Conservation (phyloP, 2,797 vertebrate species). For the Sebastes elongatus region DNA sequence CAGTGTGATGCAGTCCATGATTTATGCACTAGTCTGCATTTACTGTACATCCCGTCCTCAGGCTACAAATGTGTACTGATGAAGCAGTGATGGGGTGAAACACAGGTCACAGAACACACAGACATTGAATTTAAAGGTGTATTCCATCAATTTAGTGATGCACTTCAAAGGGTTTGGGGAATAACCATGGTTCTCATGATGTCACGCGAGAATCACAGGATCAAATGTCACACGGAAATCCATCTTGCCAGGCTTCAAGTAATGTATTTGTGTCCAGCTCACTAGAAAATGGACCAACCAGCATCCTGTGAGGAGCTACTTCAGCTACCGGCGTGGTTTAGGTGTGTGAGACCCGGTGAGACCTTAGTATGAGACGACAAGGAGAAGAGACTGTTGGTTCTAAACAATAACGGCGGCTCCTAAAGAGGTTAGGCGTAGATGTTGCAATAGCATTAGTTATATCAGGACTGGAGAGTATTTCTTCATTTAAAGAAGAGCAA, state of each 20-base stretch:
- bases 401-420: not conserved
- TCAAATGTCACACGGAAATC: not conserved
- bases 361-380: too few relatives aligned
- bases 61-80: constrained; percentile 29
- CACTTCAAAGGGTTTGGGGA: not conserved
- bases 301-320: not conserved
- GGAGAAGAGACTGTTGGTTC: not conserved
- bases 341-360: too few relatives aligned
- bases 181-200: not conserved
- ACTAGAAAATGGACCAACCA: fast-evolving
- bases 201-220: not conserved
- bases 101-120: not conserved
- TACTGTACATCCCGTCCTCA: constrained; percentile 8
- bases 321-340: not conserved
- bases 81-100: not conserved
- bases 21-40: constrained; percentile 19
- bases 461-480: not conserved
- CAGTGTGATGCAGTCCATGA: not conserved
- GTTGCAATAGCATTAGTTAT: not conserved
- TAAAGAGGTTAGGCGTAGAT: not conserved
- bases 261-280: not conserved
- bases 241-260: not conserved
- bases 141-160: not conserved
- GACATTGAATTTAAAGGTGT: not conserved
- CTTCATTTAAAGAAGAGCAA: not conserved